These are phyloP conservation scores for Nasonovia ribisnigri DNA, from an alignment of 2,888 invertebrate species.

Conservation along the genomic window DNA sequence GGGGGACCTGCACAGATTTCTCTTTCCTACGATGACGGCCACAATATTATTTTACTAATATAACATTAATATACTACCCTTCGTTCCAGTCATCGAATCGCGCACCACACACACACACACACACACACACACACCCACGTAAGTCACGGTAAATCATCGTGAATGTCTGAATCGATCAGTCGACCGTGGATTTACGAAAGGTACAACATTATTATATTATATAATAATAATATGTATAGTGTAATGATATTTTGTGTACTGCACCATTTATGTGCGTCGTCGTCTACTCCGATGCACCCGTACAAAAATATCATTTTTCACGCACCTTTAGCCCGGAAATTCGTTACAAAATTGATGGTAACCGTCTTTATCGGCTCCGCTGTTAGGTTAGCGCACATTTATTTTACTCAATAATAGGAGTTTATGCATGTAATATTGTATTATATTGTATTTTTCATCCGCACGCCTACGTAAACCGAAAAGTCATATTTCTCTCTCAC, in stretches of 20 bases:
- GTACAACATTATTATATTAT: neutral
- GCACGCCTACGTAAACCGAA: neutral
- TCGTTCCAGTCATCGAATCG: neutral
- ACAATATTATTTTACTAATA: neutral
- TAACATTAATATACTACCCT: constrained; percentile 2
- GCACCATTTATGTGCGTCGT: neutral
- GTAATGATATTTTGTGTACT: neutral
- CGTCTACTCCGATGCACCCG: neutral
- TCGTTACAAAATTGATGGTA: neutral
- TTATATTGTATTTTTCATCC: neutral
- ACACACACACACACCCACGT: neutral
- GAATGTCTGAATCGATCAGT: neutral
- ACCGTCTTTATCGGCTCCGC: neutral
- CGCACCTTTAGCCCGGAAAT: neutral
- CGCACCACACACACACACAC: neutral
- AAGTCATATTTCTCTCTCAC: neutral
- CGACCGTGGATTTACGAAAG: neutral
- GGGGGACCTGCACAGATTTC: constrained; percentile 24
- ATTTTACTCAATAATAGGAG: neutral
- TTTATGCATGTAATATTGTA: neutral
- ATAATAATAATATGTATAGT: too few species aligned
- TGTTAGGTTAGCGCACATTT: neutral
- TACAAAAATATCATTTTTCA: neutral
- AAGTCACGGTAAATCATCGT: neutral
- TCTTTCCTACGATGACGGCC: constrained; percentile 11